These are phyloP conservation scores for Accipiter virgatus DNA, from an alignment of 2,113 vertebrate genomes.

Conservation along the genomic window DNA sequence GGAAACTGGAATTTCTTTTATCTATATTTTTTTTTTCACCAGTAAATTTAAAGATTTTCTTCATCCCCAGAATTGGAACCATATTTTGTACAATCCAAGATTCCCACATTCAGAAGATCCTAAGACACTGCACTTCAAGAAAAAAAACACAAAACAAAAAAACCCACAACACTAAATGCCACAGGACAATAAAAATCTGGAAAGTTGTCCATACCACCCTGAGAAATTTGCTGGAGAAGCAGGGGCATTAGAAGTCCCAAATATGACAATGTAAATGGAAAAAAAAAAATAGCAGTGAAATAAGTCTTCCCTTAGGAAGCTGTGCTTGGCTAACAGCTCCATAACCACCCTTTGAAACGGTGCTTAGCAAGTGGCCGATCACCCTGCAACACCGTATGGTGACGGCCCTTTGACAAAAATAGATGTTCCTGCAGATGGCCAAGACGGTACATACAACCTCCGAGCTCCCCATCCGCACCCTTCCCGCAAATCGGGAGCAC, in stretches of 20 bases:
- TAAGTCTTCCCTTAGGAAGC: neutral
- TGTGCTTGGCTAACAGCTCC: rapidly evolving
- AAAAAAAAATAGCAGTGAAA: neutral
- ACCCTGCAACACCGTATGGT: rapidly evolving
- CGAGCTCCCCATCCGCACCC: neutral
- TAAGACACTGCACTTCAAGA: neutral
- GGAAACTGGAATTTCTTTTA: neutral
- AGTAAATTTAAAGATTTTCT: neutral
- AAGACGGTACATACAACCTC: neutral
- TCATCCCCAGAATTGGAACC: neutral
- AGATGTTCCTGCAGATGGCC: neutral
- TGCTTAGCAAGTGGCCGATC: neutral
- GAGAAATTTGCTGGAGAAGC: neutral
- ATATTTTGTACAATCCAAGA: neutral
- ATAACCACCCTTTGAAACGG: rapidly evolving
- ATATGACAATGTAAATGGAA: rapidly evolving
- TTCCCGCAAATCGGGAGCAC: constrained; percentile 2
- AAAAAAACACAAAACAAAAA: neutral
- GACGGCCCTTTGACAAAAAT: neutral
- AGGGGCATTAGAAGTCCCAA: neutral
- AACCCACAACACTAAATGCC: neutral
- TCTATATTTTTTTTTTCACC: neutral
- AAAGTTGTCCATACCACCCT: neutral
- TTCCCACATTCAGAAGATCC: neutral
- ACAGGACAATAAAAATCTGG: neutral